Base-by-base conservation (phyloP, 2,797 vertebrate genomes). In the Enteromius thamalakanensis region DNA sequence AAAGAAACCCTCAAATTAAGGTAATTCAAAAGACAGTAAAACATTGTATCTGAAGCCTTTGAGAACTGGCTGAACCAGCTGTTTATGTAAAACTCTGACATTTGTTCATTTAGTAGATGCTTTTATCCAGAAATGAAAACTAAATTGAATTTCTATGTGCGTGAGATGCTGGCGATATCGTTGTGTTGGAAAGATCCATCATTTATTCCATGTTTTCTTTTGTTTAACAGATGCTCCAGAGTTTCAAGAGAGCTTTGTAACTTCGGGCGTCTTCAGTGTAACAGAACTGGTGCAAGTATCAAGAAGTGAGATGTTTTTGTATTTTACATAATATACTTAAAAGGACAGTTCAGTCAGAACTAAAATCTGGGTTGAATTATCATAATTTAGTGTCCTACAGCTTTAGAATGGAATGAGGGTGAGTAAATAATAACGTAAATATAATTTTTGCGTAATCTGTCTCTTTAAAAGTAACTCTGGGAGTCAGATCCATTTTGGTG, bases 191-290 rank as follows among this genome's bases (percentile, higher is more conserved):
- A 76, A 76, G 32, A 37, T n/a, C 26, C 47, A 47, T 83, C 62
- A 78, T 83, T 83, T 78, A 60, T 70, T 69, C 64, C 40, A 60
- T 77, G 64, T 78, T 78, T 83, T 78, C 40, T 70, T 83, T 78
- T 83, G 81, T 81, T 80, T 71, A 49, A 72, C 95, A 99, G 98
- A 99, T 91, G 95, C 96, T 0, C 96, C 97, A 45, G 97, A 99
- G 91, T 99, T 98, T 94, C 97, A 98, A 90, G 97, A 99, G 86
- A 97, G 96, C 92, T 99, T 99, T 3, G 92, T 98, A 91, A 98
- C 97, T 51, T 99, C 98, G 0, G 98, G 98, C 40, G 98, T 99
- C 89, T 99, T 99, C 94, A 99, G 96, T 42, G 98, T 99, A 91
- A 97, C 96, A 0, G 98, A 99, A 91, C 95, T 99, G 88, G 97